A percentile compares a stretch with the other conserved stretches of the same genome.
Evolutionary conservation across 2,797 vertebrate genomes (phyloP).

Genomic region (Alexandromys oeconomus): DNA sequence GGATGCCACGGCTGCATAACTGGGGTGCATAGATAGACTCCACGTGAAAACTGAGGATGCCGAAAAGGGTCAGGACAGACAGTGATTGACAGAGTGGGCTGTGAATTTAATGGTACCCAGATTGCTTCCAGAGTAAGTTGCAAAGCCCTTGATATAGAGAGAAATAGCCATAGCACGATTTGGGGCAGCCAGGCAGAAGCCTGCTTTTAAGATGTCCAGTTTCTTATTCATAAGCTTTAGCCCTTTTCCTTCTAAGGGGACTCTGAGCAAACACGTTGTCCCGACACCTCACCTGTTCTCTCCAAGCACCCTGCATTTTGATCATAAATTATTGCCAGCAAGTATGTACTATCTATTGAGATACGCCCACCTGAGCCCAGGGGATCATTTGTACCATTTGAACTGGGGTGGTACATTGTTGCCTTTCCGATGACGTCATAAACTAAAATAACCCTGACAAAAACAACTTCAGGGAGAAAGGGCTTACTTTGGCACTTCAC

Average conservation of each 20-base stretch:
- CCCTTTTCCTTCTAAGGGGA: neutral
- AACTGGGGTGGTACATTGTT: neutral
- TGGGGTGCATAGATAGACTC: neutral
- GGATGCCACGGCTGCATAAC: neutral
- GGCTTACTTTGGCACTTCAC: neutral
- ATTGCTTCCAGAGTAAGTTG: neutral
- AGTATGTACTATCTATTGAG: neutral
- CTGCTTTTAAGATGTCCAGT: neutral
- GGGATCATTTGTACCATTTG: neutral
- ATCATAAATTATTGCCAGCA: neutral
- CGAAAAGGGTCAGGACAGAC: neutral
- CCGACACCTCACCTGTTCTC: neutral
- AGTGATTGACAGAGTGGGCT: neutral
- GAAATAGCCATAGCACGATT: neutral
- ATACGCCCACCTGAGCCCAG: neutral
- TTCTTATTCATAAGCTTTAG: neutral
- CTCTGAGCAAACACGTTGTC: neutral
- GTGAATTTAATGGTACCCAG: neutral
- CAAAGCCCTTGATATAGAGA: neutral
- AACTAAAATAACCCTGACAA: neutral
- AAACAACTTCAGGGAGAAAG: neutral
- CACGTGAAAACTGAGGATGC: neutral
- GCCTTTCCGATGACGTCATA: neutral
- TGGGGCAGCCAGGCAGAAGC: neutral
- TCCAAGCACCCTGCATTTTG: neutral